Evolutionary conservation across 2,113 vertebrate genomes (phyloP), one percentile per base, ranked within the genome.

Genomic region (western clawed frog (Xenopus tropicalis)): DNA sequence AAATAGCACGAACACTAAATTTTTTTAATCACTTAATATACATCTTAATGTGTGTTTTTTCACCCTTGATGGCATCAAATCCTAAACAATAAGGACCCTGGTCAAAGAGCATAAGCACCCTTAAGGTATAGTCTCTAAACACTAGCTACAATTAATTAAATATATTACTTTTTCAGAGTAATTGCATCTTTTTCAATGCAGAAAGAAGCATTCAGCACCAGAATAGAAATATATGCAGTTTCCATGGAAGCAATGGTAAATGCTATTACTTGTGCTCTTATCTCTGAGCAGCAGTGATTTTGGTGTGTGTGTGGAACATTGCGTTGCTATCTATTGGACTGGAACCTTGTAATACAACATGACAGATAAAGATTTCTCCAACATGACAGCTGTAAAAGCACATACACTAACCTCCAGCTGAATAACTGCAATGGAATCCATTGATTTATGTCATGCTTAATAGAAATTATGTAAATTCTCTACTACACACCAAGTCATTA

Each of bases 291-390:
- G 66, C 73, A 76, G 73, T 22, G 29, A 58, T 56, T 69, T 76
- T 76, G 57, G 57, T 62, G 59, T 69, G 58, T 59, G 58, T 59
- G 51, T 24, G 19, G 29, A 69, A 64, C 73, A 76, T 63, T 69
- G 57, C 24, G 24, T 14, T 48, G 54, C 72, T 69, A 76, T 62
- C 66, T 76, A 25, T 63, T 68, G 25, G 58, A 69, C 66, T 69
- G 73, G 48, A 69, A 76, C 66, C 66, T 69, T 76, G 73, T 76
- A 76, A 76, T 69, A 56, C 66, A 56, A 69, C 66, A 69, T 76
- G 73, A 76, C 73, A 76, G 66, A 76, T 76, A 76, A 69, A 76
- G 73, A 76, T 76, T 75, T 76, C 48, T 76, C 69, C 69, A 63
- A 75, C 73, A 76, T 76, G 73, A 63, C 73, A 69, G 58, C 43